Percentiles rank a stretch among this genome's conserved stretches.
Conservation (phyloP, 23 tunicate species). For the Ascidia mentula region DNA sequence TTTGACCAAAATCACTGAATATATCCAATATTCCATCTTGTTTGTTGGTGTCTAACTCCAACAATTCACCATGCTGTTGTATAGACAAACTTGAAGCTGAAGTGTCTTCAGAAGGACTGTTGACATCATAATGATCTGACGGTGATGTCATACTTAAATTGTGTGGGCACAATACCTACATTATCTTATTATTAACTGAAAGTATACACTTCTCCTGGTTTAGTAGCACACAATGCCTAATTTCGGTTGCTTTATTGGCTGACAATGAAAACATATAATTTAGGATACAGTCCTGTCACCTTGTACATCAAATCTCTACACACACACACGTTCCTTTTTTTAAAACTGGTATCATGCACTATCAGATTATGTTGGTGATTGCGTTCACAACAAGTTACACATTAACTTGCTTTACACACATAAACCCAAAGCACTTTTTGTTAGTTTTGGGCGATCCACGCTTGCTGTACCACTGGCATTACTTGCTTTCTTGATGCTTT, state of each 20-base stretch:
- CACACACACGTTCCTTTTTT: no score
- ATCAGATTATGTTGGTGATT: no score
- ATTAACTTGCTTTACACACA: neutral
- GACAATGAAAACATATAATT: no score
- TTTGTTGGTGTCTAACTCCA: neutral
- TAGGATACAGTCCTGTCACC: no score
- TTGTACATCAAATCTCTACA: no score
- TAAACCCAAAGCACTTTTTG: neutral
- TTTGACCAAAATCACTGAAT: neutral
- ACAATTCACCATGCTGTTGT: neutral
- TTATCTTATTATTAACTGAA: no score
- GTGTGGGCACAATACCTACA: neutral
- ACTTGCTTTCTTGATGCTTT: conserved; percentile 65
- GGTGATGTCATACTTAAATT: neutral
- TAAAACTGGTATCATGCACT: no score
- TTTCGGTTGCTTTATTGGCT: no score
- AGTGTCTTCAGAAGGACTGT: neutral
- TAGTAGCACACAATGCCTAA: no score
- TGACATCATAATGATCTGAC: neutral
- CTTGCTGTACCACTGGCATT: conserved; percentile 40
- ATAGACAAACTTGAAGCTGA: neutral
- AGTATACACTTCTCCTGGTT: no score
- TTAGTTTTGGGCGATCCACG: neutral
- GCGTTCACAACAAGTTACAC: neutral
- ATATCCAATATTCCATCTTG: neutral